Conservation (phyloP, 2,797 vertebrate species). For the Selene dorsalis region DNA sequence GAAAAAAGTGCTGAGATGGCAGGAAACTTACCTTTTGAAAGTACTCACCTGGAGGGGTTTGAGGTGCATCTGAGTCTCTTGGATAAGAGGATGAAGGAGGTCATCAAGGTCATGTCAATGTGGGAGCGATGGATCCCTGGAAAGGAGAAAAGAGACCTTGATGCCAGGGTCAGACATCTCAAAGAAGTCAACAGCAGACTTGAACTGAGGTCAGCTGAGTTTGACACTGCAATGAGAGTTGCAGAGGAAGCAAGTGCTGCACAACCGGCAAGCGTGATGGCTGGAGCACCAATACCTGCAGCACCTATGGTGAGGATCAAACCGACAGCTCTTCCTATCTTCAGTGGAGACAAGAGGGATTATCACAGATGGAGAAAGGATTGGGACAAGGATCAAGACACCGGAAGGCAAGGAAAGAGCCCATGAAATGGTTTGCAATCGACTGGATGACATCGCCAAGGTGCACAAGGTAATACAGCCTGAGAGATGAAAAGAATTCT, state of each 20-base stretch:
- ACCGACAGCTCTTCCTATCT: neutral
- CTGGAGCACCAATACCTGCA: neutral
- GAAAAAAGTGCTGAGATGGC: neutral
- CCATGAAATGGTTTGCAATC: no score
- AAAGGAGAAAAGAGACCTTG: neutral
- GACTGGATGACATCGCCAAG: no score
- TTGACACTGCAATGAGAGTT: neutral
- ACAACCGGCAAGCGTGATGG: neutral
- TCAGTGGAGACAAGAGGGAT: neutral
- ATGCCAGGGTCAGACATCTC: neutral
- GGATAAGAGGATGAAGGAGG: neutral
- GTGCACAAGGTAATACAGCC: no score
- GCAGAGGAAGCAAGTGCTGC: neutral
- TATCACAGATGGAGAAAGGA: slow-evolving; percentile 32
- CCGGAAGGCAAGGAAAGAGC: no score
- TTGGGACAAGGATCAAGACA: slow-evolving; percentile 2
- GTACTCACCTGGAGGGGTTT: neutral
- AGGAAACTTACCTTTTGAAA: neutral
- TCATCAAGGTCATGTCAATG: neutral
- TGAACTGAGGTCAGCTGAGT: neutral
- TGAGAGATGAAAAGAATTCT: no score
- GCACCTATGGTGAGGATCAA: neutral
- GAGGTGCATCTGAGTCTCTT: neutral
- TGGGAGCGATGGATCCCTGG: no score
- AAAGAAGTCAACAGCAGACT: neutral